Conservation (phyloP, 2,888 invertebrate species). For the Orthonevra nobilis region DNA sequence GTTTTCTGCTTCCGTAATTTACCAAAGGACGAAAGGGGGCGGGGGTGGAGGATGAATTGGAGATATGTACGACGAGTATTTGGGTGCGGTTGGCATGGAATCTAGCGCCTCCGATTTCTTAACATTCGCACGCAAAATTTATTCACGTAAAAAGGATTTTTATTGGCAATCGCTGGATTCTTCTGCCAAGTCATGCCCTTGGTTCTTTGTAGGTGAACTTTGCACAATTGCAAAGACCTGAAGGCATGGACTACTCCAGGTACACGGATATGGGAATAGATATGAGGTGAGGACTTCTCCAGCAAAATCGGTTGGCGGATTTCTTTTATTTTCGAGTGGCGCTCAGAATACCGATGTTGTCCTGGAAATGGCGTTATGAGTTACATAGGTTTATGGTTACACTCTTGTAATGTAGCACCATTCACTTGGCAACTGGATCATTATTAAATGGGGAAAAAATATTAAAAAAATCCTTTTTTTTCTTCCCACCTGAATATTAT, state of each 20-base stretch:
- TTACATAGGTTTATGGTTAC: constrained; percentile 45
- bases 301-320: constrained; percentile 1
- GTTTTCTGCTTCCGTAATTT: constrained; percentile 64
- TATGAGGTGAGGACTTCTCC: not conserved
- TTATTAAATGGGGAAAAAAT: constrained; percentile 58
- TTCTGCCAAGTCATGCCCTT: constrained; percentile 34
- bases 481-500: constrained; percentile 51
- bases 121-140: constrained; percentile 58
- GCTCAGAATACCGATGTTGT: constrained; percentile 56
- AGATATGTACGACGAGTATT: too few species aligned
- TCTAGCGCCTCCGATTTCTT: constrained; percentile 31
- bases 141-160: constrained; percentile 65
- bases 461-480: too few species aligned
- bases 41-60: not conserved
- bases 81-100: too few species aligned
- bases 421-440: constrained; percentile 54
- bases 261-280: constrained; percentile 1
- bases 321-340: constrained; percentile 41
- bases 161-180: constrained; percentile 66
- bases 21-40: not conserved
- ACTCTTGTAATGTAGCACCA: constrained; percentile 1
- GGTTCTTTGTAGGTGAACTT: constrained; percentile 46
- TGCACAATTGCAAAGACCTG: constrained; percentile 42
- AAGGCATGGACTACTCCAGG: not conserved
- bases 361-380: constrained; percentile 55